A percentile compares a stretch with the other conserved stretches of the same genome.
These are phyloP conservation scores for Halcyon chelicuti DNA, from an alignment of 2,797 vertebrate species.

Conservation along the genomic window DNA sequence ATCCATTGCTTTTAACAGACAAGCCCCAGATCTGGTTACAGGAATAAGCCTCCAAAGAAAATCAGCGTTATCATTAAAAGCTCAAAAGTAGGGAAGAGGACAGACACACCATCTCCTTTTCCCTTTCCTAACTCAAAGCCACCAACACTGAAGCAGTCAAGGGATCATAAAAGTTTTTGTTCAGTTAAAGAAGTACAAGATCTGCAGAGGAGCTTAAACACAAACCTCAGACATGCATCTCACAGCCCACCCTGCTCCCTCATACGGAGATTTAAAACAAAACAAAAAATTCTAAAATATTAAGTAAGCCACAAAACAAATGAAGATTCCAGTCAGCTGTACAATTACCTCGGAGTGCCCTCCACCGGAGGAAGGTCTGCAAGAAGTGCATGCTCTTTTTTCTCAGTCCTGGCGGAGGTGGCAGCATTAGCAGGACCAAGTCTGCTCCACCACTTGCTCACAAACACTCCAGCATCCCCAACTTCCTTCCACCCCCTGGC, in stretches of 20 bases:
- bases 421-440: conserved; percentile 47
- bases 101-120: background rate
- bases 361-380: conserved; percentile 75
- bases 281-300: background rate
- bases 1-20: background rate
- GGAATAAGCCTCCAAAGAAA: background rate
- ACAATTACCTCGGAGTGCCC: conserved; percentile 74
- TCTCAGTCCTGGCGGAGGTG: conserved; percentile 42
- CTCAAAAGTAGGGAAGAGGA: background rate
- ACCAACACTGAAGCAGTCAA: background rate
- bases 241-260: background rate
- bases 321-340: background rate
- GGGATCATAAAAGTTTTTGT: background rate
- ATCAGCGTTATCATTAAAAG: background rate
- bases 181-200: background rate
- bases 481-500: background rate
- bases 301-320: conserved; percentile 38
- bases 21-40: background rate
- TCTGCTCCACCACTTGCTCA: background rate
- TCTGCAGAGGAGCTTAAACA: background rate
- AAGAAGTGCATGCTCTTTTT: conserved; percentile 75
- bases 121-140: background rate
- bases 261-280: background rate
- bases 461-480: background rate
- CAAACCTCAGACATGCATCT: background rate